These are phyloP conservation scores for Serranochromis macrocephalus DNA, from an alignment of 2,113 vertebrate species.

Conservation along the genomic window DNA sequence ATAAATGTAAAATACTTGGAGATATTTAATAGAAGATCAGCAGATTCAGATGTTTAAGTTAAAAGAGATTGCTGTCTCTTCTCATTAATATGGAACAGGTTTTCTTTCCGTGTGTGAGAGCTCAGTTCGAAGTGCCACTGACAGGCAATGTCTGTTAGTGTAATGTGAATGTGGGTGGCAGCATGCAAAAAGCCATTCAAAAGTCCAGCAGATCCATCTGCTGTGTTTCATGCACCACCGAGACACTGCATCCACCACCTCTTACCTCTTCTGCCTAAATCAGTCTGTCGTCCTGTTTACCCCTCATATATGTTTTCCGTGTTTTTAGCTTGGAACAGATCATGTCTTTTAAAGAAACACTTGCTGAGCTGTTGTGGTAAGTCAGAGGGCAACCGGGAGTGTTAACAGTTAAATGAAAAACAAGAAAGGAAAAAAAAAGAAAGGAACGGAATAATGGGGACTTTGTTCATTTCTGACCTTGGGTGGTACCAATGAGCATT, in stretches of 20 bases:
- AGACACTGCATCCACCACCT: background rate
- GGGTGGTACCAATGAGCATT: background rate
- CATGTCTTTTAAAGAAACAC: background rate
- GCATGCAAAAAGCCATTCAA: background rate
- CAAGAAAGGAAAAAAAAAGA: background rate
- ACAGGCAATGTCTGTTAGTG: background rate
- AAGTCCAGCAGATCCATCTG: constrained; percentile 4
- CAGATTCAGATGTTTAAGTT: background rate
- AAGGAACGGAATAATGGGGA: background rate
- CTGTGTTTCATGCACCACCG: background rate
- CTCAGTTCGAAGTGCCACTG: background rate
- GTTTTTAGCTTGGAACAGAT: background rate
- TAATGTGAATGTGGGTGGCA: background rate
- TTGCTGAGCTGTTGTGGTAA: background rate
- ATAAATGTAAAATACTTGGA: background rate
- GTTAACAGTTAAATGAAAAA: background rate
- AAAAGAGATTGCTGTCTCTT: background rate
- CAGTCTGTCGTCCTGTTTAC: background rate
- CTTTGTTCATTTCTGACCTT: background rate
- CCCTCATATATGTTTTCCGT: background rate
- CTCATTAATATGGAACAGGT: background rate
- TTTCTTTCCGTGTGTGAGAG: background rate
- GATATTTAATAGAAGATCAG: background rate
- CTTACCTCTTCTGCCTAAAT: background rate
- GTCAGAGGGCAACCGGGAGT: background rate